Base-by-base conservation (phyloP, 2,888 invertebrate genomes). In the Sphaerophoria rueppellii region DNA sequence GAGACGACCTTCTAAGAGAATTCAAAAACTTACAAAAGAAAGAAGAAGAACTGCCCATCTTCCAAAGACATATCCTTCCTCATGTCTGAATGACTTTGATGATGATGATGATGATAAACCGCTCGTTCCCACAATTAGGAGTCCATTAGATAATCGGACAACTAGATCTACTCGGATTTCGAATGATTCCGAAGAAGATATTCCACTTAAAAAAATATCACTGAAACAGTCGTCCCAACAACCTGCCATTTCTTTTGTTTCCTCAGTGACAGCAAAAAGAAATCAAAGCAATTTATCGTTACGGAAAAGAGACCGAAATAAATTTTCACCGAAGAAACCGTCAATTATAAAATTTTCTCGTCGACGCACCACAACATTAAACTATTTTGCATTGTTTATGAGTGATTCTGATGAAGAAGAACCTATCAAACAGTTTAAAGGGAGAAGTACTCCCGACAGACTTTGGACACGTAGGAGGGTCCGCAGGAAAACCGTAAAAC, bases 321-420 rank as follows among this genome's bases (percentile, higher is more conserved):
- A 35, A 12, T 52, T 52, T 54, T 54, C 67, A 32, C 54, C 52
- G 0, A 67, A 40, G 43, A 67, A 37, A 32, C 52, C 67, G 16
- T 67, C 67, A 9, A 6, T 40, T 54, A 67, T 9, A 11, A 67
- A 67, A 43, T 32, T 40, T 54, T 40, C 67, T 6, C 67, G 54
- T 32, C n/a, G 32, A 5, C 37, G 54, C 24, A 43, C 40, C 7
- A 40, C 40, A 4, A 32, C 54, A 43, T 24, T 54, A 67, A 67
- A 54, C n/a, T 67, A 67, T 11, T 54, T 43, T 24, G 50, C 65
- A 11, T 7, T 67, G 4, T 67, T 54, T 16, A 32, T 67, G 32
- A 54, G 54, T 24, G 67, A 67, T 37, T 54, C 67, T 0, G 67
- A 67, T 32, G 67, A 67, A 67, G 67, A 67, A 32, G 54, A 67